Evolutionary conservation across 2,888 invertebrate species (phyloP).

Genomic region (Morpho helenor): DNA sequence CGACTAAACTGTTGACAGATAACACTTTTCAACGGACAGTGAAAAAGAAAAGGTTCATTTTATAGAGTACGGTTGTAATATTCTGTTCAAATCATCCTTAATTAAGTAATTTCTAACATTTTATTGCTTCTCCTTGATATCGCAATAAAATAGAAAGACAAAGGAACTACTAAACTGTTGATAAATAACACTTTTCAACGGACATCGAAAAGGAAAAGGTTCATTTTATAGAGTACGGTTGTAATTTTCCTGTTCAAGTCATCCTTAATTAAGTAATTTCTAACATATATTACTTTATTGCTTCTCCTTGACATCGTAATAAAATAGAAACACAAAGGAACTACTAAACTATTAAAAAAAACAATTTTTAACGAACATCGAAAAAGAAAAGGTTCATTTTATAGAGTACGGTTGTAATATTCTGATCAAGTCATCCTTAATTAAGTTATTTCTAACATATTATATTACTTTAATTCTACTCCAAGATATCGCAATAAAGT

Average conservation of each 20-base stretch:
- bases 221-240: not conserved
- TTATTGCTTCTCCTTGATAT: constrained; percentile 12
- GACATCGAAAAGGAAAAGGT: not conserved
- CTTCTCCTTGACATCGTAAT: constrained; percentile 7
- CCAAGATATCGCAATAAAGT: constrained; percentile 7
- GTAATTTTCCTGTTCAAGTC: no score
- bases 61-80: not conserved
- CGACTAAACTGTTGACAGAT: constrained; percentile 2
- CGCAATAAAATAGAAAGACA: not conserved
- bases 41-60: not conserved
- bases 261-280: no score
- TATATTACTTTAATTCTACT: constrained; percentile 7
- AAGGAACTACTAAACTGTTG: constrained; percentile 1
- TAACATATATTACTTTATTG: constrained; percentile 5
- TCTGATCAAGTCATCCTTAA: no score
- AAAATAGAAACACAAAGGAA: not conserved
- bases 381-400: not conserved
- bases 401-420: not conserved
- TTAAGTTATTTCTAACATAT: not conserved
- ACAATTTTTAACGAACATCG: constrained; percentile 1
- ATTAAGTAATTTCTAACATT: not conserved
- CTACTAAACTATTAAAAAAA: constrained; percentile 1
- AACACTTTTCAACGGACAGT: constrained; percentile 1
- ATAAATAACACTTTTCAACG: constrained; percentile 3
- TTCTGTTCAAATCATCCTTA: no score